Evolutionary conservation across 2,888 invertebrate species (phyloP).

Genomic region (Nomada flava): DNA sequence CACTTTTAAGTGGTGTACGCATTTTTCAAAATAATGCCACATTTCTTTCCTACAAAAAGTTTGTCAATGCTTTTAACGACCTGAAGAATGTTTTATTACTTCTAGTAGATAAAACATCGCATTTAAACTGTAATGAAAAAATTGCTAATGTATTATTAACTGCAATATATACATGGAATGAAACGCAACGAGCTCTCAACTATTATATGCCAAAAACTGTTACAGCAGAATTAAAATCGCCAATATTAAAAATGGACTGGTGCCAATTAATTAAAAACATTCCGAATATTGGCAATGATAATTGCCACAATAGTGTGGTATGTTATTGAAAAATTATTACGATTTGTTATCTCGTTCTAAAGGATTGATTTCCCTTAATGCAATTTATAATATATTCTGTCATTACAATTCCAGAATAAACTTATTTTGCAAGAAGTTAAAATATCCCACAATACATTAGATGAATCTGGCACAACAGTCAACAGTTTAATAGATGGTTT

Average conservation of each 20-base stretch:
- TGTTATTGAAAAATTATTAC: slow-evolving; percentile 21
- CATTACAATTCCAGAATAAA: slow-evolving; percentile 71
- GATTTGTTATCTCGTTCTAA: slow-evolving; percentile 2
- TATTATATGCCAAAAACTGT: slow-evolving; percentile 72
- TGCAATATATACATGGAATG: slow-evolving; percentile 74
- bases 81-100: slow-evolving; percentile 70
- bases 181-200: slow-evolving; percentile 68
- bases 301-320: slow-evolving; percentile 74
- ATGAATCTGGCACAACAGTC: slow-evolving; percentile 47
- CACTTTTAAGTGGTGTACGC: slow-evolving; percentile 73
- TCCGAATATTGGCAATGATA: slow-evolving; percentile 64
- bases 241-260: slow-evolving; percentile 71
- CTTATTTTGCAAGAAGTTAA: slow-evolving; percentile 68
- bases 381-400: slow-evolving; percentile 1
- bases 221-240: slow-evolving; percentile 60
- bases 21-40: slow-evolving; percentile 75
- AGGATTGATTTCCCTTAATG: slow-evolving; percentile 8
- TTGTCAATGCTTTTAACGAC: slow-evolving; percentile 72
- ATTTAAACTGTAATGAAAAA: slow-evolving; percentile 61
- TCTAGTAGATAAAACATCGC: slow-evolving; percentile 66
- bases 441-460: slow-evolving; percentile 29
- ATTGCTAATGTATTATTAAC: slow-evolving; percentile 66
- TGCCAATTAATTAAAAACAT: slow-evolving; percentile 69
- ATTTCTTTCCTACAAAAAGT: slow-evolving; percentile 70
- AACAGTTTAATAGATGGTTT: slow-evolving; percentile 66